phyloP scores from a whole-genome alignment of 1,140 invertebrate species.

The Drosophila ogumai region DNA sequence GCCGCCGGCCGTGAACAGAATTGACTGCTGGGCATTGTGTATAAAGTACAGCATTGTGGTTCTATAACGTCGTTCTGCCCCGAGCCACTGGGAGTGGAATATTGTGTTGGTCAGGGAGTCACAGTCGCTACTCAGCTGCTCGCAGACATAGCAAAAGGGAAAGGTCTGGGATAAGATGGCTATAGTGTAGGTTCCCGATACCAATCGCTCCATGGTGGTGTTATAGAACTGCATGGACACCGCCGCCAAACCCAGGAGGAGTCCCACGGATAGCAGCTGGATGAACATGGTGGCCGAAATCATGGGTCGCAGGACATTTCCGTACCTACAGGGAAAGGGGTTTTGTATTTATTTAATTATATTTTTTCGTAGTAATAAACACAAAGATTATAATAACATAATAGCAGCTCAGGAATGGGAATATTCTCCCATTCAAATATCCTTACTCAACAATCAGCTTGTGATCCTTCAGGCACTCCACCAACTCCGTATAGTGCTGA shows the following conservation, averaged over 20 bases:
- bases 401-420: neutral
- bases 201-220: constrained; percentile 14
- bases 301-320: constrained; percentile 27
- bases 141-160: constrained; percentile 45
- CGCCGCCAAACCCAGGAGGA: constrained; percentile 28
- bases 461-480: constrained; percentile 38
- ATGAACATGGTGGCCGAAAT: constrained; percentile 45
- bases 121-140: constrained; percentile 22
- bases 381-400: no score
- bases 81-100: constrained; percentile 46
- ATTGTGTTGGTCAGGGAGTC: constrained; percentile 1
- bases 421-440: no score
- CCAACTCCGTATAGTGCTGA: constrained; percentile 25
- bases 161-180: constrained; percentile 34
- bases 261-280: constrained; percentile 28
- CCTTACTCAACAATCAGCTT: constrained; percentile 32
- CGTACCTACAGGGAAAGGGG: constrained; percentile 11
- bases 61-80: constrained; percentile 20
- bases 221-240: constrained; percentile 36
- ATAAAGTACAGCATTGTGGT: constrained; percentile 37
- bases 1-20: constrained; percentile 36
- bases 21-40: constrained; percentile 34
- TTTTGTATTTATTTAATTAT: neutral
- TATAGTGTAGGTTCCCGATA: constrained; percentile 8
- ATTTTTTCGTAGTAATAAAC: neutral